phyloP scores from a whole-genome alignment of 2,113 vertebrate genomes.

The Tricholaema leucomelas region DNA sequence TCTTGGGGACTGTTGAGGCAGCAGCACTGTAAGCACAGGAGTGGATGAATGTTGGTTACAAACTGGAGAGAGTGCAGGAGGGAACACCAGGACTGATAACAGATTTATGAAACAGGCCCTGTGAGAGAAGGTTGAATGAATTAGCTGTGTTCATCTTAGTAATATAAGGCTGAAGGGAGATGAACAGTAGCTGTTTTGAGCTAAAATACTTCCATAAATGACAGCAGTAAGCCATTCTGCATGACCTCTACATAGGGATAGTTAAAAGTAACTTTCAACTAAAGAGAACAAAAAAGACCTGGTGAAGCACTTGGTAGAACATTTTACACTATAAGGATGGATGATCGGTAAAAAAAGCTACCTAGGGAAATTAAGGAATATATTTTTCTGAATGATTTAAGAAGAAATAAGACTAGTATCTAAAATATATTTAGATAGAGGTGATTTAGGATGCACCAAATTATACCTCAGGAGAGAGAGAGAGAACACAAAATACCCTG shows the following conservation, averaged over 20 bases:
- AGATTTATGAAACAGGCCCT: neutral
- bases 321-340: neutral
- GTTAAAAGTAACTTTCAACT: neutral
- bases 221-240: neutral
- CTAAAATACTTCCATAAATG: neutral
- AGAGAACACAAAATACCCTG: neutral
- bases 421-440: neutral
- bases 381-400: neutral
- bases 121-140: neutral
- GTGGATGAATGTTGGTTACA: neutral
- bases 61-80: neutral
- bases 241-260: neutral
- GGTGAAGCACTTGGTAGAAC: neutral
- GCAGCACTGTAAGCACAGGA: neutral
- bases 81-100: neutral
- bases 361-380: neutral
- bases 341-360: neutral
- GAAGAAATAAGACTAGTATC: neutral
- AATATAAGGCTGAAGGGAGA: neutral
- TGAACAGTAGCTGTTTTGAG: neutral
- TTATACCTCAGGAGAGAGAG: neutral
- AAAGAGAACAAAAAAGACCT: neutral
- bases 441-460: neutral
- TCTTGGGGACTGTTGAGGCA: neutral
- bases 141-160: neutral